Conservation (phyloP, 2,797 vertebrate genomes). For the Steatocranus sp. region DNA sequence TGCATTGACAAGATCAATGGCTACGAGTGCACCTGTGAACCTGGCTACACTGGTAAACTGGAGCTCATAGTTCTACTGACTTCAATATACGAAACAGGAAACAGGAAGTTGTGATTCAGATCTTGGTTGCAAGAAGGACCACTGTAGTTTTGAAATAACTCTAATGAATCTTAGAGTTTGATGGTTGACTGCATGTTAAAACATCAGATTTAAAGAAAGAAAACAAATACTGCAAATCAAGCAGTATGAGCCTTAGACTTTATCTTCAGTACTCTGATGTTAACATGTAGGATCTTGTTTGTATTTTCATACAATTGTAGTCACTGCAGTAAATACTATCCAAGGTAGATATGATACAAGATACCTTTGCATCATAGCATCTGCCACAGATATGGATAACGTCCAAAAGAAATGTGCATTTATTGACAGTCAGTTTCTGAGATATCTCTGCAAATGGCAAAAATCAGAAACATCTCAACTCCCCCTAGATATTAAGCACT, state of each 20-base stretch:
- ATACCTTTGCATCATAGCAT: not conserved
- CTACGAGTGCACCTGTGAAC: slow-evolving; percentile 90
- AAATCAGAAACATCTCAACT: not conserved
- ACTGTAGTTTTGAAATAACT: not conserved
- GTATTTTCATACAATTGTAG: not conserved
- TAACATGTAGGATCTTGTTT: not conserved
- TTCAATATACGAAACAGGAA: not conserved
- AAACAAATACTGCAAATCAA: not conserved
- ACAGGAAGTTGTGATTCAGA: not conserved
- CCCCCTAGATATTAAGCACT: not conserved
- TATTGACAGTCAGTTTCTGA: not conserved
- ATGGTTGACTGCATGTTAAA: not conserved
- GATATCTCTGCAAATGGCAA: not conserved
- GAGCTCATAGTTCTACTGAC: not conserved
- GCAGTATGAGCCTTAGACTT: not conserved
- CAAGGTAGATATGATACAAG: not conserved
- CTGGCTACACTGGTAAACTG: slow-evolving; percentile 83
- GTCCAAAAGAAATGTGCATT: not conserved
- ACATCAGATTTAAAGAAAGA: not conserved
- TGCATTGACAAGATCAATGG: slow-evolving; percentile 94
- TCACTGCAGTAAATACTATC: not conserved
- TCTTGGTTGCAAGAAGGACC: accelerated
- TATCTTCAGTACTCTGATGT: not conserved
- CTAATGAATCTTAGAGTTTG: not conserved
- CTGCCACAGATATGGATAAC: not conserved